Evolutionary conservation across 2,113 vertebrate genomes (phyloP), one percentile per base, ranked within the genome.

Genomic region (Rousettus leschenaultii): DNA sequence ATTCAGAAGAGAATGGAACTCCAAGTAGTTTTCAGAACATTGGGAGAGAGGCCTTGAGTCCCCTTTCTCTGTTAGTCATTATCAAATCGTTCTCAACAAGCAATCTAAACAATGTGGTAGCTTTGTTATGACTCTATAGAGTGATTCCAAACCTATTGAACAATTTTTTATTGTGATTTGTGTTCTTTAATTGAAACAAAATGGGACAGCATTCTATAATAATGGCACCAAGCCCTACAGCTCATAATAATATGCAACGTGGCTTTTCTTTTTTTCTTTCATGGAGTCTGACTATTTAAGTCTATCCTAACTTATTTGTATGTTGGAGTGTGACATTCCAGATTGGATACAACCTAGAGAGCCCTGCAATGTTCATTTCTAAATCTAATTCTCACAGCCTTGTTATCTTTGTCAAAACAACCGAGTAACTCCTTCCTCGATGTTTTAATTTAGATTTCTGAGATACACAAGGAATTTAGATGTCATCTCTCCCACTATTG

Each of bases 381-480:
- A 97, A 96, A 95, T 96, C 93, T 82, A 96, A 88, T 86, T 91
- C 96, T 96, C 71, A 35, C 93, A 95, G 94, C 70, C 96, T 96
- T 97, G 96, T 97, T 98, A 96, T 96, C 96, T 97, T 96, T 93
- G 96, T 97, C 94, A 97, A 91, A 97, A 95, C 91, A 97, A 95
- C 94, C 94, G 94, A 96, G 96, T 96, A 97, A 95, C 95, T 95
- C 91, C 87, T 97, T 97, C 94, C 75, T 96, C 93, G 48, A 97
- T 95, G 94, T 95, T 97, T 98, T 97, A 96, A 97, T 97, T 97
- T 97, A 97, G 94, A 94, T 97, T 97, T 95, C 95, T 95, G 94
- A 96, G 96, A 97, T 96, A 93, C 86, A 94, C 33, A 89, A 97
- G 78, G 93, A 96, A 96, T 97, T 74, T 96, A 95, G 96, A 97